phyloP scores from a whole-genome alignment of 2,113 vertebrate species.

The Eidolon helvum region DNA sequence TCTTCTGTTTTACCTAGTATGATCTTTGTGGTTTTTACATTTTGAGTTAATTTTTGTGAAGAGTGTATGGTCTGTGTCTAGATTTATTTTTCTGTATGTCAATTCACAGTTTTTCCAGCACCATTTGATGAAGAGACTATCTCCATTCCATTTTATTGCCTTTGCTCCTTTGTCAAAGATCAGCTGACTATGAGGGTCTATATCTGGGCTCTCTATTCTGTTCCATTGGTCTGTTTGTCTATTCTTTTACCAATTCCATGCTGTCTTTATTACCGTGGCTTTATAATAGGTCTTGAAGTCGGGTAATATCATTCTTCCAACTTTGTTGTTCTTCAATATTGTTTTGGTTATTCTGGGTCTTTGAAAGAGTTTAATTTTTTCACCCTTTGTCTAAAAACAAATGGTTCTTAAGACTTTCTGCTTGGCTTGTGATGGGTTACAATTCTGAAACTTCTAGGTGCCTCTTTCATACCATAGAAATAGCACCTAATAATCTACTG shows the following conservation, averaged over 20 bases:
- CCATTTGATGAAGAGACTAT: neutral
- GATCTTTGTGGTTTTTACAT: neutral
- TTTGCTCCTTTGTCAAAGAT: neutral
- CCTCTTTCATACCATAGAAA: neutral
- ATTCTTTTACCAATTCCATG: fast-evolving
- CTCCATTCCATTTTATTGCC: neutral
- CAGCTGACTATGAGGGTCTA: neutral
- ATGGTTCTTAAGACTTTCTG: neutral
- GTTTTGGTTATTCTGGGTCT: neutral
- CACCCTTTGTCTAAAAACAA: neutral
- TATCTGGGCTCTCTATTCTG: neutral
- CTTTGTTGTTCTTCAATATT: neutral
- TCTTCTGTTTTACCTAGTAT: neutral
- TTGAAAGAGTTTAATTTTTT: neutral
- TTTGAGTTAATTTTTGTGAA: neutral
- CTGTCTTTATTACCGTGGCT: no score
- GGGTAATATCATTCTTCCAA: neutral
- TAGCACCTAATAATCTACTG: neutral
- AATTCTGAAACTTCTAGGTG: neutral
- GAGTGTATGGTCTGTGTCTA: neutral
- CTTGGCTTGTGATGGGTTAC: neutral
- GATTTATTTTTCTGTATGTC: neutral
- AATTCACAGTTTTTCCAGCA: neutral
- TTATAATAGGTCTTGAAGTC: neutral
- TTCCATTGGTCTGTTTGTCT: neutral